Evolutionary conservation across 2,113 vertebrate species (phyloP).

Genomic region (Ibidorhyncha struthersii): DNA sequence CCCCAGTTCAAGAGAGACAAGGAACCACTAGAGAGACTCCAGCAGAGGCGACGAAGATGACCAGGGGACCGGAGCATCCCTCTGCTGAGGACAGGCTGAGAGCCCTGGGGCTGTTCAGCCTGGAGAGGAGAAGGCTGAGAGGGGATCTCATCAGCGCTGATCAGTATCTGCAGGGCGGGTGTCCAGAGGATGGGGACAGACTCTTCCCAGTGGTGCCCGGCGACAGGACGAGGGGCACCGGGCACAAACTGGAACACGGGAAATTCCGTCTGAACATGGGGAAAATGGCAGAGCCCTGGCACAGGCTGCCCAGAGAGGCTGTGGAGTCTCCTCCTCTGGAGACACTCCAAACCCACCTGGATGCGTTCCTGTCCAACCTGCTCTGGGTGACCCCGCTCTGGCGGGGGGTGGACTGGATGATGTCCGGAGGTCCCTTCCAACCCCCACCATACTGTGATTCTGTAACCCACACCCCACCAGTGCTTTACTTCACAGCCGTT

Average conservation of each 20-base stretch:
- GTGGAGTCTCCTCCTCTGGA: neutral
- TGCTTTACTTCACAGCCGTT: no score
- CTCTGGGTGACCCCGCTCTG: neutral
- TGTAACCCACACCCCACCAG: no score
- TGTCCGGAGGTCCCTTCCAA: neutral
- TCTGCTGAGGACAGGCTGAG: neutral
- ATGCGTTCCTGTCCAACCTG: neutral
- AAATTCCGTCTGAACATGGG: neutral
- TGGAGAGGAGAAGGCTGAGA: neutral
- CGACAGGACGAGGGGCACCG: neutral
- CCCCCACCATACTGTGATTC: neutral
- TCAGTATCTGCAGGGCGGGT: neutral
- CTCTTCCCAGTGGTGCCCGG: neutral
- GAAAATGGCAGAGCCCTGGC: neutral
- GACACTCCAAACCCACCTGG: neutral
- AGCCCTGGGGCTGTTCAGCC: neutral
- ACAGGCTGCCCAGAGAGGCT: neutral
- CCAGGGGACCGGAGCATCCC: neutral
- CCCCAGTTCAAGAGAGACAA: neutral
- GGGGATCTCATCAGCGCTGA: neutral
- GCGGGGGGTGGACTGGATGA: neutral
- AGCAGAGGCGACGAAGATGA: neutral
- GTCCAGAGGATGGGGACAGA: neutral
- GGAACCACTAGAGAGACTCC: neutral
- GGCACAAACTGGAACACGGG: neutral